Evolutionary conservation across 2,888 invertebrate genomes (phyloP), one percentile per base, ranked within the genome.

Genomic region (Sericinus montela): DNA sequence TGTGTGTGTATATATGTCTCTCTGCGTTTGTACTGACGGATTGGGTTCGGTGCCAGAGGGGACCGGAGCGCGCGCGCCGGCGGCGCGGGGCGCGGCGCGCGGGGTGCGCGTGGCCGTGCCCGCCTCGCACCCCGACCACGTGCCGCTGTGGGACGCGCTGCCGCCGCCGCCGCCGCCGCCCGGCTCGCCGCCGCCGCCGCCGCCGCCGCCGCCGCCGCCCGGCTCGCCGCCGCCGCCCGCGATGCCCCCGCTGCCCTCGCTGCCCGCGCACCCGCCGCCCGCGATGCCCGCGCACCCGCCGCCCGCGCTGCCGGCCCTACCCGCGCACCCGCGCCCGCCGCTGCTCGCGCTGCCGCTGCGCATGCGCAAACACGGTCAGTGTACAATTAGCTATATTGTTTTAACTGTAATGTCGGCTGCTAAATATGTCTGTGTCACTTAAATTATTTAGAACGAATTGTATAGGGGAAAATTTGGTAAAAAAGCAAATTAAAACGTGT

Each of bases 71-170:
- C 25, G 36, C 29, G 6, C 35, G 10, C 34, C 29, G 38, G 45
- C 29, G 19, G 11, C 71, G 68, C 63, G 67, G 68, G 52, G 0
- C 50, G 1, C 76, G 78, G 0, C 82, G 82, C 25, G 4, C 48
- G 16, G 89, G 88, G 0, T 84, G 85, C 65, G 78, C 48, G 32
- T 48, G 48, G 48, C 48, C 48, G 14, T 48, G 48, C 25, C 48
- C 14, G 37, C 38, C 6, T 8, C 40, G n/a, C 48, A 48, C 38
- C 37, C 43, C 14, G 48, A 48, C 42, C 48, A 49, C 34, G 83
- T 83, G 63, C 75, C 88, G 50, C 82, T 84, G 65, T 89, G 88
- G 87, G 89, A 88, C 71, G 84, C 84, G 45, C 72, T 89, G 63
- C 89, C 89, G 0, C 89, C 89, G 1, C 89, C 89, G 0, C 85